Conservation (phyloP, 2,113 vertebrate genomes). For the Callorhinus ursinus region DNA sequence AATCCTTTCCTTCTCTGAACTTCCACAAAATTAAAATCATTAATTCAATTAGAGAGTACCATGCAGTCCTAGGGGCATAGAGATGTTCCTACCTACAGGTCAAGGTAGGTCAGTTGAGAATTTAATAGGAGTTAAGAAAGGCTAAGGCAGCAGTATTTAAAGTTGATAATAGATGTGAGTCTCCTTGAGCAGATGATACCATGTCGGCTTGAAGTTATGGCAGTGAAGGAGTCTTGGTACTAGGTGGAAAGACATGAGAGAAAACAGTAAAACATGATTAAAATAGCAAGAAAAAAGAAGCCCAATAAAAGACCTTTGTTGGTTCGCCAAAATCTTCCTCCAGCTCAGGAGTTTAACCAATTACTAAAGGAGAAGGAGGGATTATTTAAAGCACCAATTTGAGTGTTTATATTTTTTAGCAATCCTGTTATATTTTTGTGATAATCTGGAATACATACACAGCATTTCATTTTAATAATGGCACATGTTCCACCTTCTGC, state of each 20-base stretch:
- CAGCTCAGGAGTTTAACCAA: background rate
- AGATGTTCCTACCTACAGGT: background rate
- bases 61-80: background rate
- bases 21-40: background rate
- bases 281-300: background rate
- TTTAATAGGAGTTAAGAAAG: background rate
- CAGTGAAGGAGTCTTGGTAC: background rate
- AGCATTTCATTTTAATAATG: background rate
- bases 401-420: background rate
- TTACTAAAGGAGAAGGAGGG: background rate
- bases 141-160: background rate
- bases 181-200: background rate
- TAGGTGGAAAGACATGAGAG: background rate
- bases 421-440: background rate
- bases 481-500: background rate
- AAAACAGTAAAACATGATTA: background rate
- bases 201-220: background rate
- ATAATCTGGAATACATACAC: background rate
- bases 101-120: background rate
- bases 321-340: background rate
- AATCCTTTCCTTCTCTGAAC: background rate
- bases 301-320: background rate
- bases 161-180: background rate
- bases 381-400: background rate
- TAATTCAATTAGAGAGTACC: background rate